A percentile compares a stretch with the other conserved stretches of the same genome.
Evolutionary conservation across 92 coral and sea anemone species (phyloP).

Genomic region (Zoanthus sansibaricus): DNA sequence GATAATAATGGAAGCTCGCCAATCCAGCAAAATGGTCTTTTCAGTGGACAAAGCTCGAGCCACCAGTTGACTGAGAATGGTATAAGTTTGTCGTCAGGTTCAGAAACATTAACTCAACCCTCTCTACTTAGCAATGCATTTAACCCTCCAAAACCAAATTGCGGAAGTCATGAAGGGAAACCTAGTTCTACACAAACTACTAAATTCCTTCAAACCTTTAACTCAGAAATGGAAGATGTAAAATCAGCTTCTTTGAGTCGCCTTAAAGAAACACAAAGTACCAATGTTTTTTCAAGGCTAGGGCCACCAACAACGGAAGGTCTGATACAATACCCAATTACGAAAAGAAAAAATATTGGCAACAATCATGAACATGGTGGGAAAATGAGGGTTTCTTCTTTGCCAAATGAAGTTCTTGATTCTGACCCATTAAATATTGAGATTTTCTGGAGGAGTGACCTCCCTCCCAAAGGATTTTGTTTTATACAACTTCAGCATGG

Average conservation of each 20-base stretch:
- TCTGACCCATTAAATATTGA: not conserved
- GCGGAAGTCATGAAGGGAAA: not conserved
- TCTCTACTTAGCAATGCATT: not conserved
- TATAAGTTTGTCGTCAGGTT: not conserved
- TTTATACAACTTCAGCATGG: slow-evolving; percentile 4
- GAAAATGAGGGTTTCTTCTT: not conserved
- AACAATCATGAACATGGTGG: not conserved
- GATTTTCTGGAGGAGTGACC: slow-evolving; percentile 17
- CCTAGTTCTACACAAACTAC: too few relatives aligned
- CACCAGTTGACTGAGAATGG: not conserved
- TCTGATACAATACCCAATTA: not conserved
- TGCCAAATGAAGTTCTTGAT: not conserved
- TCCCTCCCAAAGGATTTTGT: slow-evolving; percentile 29
- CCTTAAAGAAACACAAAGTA: not conserved
- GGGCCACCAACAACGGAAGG: not conserved
- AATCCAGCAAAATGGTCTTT: not conserved
- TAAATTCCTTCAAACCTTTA: not conserved
- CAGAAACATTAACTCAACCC: not conserved
- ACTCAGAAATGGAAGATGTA: not conserved
- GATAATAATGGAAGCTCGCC: not conserved
- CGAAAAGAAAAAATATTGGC: not conserved
- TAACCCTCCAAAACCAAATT: not conserved
- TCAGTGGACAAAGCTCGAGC: not conserved
- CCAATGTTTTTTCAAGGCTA: slow-evolving; percentile 3
- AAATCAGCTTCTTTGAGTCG: not conserved